Evolutionary conservation across 2,888 invertebrate species (phyloP).

Genomic region (Brenthis daphne): DNA sequence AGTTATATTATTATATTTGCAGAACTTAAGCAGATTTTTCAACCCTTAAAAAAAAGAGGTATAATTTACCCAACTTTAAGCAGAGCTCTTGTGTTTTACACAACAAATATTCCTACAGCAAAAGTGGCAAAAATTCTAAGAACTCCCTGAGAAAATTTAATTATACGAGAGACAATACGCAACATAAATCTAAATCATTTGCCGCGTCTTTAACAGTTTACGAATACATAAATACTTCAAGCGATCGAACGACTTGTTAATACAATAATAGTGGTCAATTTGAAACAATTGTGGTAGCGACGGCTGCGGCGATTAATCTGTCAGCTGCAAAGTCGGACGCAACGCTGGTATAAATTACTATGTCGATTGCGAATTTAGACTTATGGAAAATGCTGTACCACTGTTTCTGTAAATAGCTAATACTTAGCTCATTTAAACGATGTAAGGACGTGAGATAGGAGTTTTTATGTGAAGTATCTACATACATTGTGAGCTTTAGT

Average conservation of each 20-base stretch:
- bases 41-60: too few relatives aligned
- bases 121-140: too few relatives aligned
- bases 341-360: conserved; percentile 23
- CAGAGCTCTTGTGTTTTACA: too few relatives aligned
- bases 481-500: too few relatives aligned
- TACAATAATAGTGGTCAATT: conserved; percentile 42
- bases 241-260: conserved; percentile 28
- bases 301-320: conserved; percentile 34
- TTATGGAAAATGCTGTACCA: background rate
- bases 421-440: background rate
- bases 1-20: too few relatives aligned
- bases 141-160: conserved; percentile 38
- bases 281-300: conserved; percentile 38
- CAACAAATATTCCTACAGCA: too few relatives aligned
- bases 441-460: background rate
- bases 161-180: conserved; percentile 6
- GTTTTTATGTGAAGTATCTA: too few relatives aligned
- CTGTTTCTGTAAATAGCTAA: conserved; percentile 12
- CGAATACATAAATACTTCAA: conserved; percentile 34
- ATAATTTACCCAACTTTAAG: too few relatives aligned
- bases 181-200: conserved; percentile 16
- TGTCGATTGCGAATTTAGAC: conserved; percentile 17
- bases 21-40: too few relatives aligned
- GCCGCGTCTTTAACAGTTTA: conserved; percentile 5
- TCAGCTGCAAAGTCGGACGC: conserved; percentile 29